These are phyloP conservation scores for Rhingia rostrata DNA, from an alignment of 2,888 invertebrate genomes.

Conservation along the genomic window DNA sequence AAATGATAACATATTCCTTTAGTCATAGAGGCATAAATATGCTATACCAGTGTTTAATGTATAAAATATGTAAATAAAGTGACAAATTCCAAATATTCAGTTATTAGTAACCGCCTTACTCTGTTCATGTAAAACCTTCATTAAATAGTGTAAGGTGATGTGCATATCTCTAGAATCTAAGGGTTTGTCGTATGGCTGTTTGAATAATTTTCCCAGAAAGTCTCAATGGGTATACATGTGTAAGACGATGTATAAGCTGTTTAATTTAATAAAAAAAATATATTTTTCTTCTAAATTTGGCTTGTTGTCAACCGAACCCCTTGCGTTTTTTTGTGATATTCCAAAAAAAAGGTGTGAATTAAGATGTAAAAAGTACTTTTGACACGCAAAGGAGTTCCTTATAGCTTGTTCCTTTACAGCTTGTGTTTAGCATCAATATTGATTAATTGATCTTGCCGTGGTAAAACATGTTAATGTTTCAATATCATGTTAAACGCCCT, in stretches of 20 bases:
- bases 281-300: background rate
- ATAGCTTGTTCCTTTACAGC: conserved; percentile 33
- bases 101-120: background rate
- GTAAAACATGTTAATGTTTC: background rate
- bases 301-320: conserved; percentile 16
- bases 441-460: conserved; percentile 18
- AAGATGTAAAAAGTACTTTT: conserved; percentile 6
- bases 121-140: conserved; percentile 30
- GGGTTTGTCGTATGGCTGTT: conserved; percentile 3
- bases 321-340: background rate
- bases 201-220: conserved; percentile 16
- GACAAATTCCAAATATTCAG: too few relatives aligned
- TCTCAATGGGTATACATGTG: background rate
- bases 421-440: conserved; percentile 22
- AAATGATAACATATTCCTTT: too few relatives aligned
- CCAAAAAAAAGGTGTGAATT: conserved; percentile 35
- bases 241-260: background rate
- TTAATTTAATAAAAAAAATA: background rate
- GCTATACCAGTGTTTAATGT: too few relatives aligned
- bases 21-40: too few relatives aligned
- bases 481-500: too few relatives aligned
- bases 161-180: conserved; percentile 6
- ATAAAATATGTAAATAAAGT: too few relatives aligned
- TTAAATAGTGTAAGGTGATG: conserved; percentile 1
- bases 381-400: conserved; percentile 38